A percentile compares a stretch with the other conserved stretches of the same genome.
These are phyloP conservation scores for Pemphredon lugubris DNA, from an alignment of 2,888 invertebrate species.

Conservation along the genomic window DNA sequence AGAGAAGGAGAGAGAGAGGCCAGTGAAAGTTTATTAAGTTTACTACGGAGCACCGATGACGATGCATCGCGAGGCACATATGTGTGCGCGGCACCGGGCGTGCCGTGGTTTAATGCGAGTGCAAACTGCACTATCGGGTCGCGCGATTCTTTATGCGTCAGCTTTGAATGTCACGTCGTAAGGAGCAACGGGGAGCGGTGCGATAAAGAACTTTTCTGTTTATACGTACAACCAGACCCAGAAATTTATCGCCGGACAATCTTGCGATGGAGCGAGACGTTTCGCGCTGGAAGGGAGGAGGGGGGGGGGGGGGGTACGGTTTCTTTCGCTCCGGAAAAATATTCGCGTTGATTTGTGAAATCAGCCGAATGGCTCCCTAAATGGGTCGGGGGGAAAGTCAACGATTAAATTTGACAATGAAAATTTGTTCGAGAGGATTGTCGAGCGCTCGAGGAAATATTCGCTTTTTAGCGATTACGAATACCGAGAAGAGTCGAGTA, in stretches of 20 bases:
- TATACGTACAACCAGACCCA: neutral
- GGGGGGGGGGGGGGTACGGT: neutral
- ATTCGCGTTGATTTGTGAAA: neutral
- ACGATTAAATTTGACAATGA: no score
- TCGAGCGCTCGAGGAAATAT: no score
- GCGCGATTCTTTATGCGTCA: slow-evolving; percentile 42
- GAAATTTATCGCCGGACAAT: slow-evolving; percentile 1
- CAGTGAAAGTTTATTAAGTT: slow-evolving; percentile 59
- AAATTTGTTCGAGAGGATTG: no score
- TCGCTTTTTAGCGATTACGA: no score
- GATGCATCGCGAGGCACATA: slow-evolving; percentile 17
- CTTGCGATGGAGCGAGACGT: no score
- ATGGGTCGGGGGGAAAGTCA: no score
- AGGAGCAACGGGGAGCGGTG: slow-evolving; percentile 20
- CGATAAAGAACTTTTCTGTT: slow-evolving; percentile 23
- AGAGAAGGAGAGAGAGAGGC: slow-evolving; percentile 18
- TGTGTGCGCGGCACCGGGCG: slow-evolving; percentile 27
- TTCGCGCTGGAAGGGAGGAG: neutral
- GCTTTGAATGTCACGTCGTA: slow-evolving; percentile 36
- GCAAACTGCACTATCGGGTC: slow-evolving; percentile 52
- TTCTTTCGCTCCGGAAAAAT: neutral
- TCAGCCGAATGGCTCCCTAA: no score
- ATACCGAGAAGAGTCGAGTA: neutral
- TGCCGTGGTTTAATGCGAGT: slow-evolving; percentile 52
- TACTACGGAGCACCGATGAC: slow-evolving; percentile 32